Evolutionary conservation across 2,113 vertebrate species (phyloP).

Genomic region (Stegastes partitus): DNA sequence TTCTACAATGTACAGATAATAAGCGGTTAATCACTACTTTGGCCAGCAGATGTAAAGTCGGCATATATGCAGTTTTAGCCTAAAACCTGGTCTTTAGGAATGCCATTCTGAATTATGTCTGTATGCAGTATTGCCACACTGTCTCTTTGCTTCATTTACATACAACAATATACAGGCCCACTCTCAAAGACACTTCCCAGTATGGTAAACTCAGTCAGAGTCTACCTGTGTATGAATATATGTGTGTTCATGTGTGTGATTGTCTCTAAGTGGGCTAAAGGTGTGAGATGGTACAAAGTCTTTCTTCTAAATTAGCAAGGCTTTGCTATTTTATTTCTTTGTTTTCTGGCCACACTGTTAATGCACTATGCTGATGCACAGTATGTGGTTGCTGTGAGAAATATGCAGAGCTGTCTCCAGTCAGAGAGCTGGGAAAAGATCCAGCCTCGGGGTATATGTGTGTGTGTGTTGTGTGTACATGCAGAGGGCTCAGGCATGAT

Average conservation of each 20-base stretch:
- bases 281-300: conserved; percentile 16
- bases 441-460: conserved; percentile 59
- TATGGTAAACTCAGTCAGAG: conserved; percentile 72
- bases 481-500: conserved; percentile 73
- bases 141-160: conserved; percentile 75
- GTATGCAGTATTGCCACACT: conserved; percentile 24
- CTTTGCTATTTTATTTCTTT: neutral
- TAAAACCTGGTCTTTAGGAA: conserved; percentile 8
- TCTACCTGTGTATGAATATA: conserved; percentile 9
- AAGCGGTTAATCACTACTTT: too few species aligned
- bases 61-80: too few species aligned
- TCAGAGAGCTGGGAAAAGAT: conserved; percentile 62
- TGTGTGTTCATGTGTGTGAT: neutral
- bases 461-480: conserved; percentile 49
- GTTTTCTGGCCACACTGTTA: neutral
- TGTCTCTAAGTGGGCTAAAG: too few species aligned
- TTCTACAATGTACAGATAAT: too few species aligned
- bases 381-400: conserved; percentile 73
- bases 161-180: conserved; percentile 81
- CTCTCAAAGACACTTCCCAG: conserved; percentile 68
- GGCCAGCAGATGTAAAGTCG: too few species aligned
- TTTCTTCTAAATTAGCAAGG: conserved; percentile 41
- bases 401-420: conserved; percentile 69
- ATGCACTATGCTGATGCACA: conserved; percentile 12
- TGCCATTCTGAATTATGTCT: neutral